Base-by-base conservation (phyloP, 1,140 invertebrate genomes). In the Diabrotica undecimpunctata region DNA sequence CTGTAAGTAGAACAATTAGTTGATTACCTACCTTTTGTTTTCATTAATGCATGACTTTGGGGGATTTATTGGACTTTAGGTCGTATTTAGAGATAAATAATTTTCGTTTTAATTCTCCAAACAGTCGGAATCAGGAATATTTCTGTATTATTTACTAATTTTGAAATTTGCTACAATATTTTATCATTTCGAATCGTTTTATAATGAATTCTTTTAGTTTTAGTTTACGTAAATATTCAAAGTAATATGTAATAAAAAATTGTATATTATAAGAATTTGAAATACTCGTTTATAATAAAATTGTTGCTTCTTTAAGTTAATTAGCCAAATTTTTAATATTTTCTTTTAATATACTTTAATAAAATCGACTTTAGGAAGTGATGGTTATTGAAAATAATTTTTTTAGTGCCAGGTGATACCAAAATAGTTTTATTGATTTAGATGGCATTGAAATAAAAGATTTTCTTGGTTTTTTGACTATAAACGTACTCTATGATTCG, bases 1-100 rank as follows among this genome's bases (percentile, higher is more conserved):
- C 50, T 62, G 52, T 62, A 62, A 62, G 52, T 54, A 53, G 25
- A 54, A 54, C 12, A 13, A n/a, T 12, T 13, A 8, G 9, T 25
- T 10, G 12, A 13, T 8, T 54, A 13, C n/a, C 8, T 6, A 46
- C n/a, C n/a, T 46, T 46, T 46, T 46, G 41, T 46, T 46, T 46
- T 54, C 13, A 12, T n/a, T 13, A 12, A 10, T 13, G 14, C 53
- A 54, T 12, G 53, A 54, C 8, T 54, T 13, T 8, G 8, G 53
- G 53, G 53, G 12, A 12, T 9, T 9, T 51, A 51, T 51, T 51
- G 12, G 9, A 12, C 9, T 51, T 10, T 10, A 5, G 0, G 46
- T 2, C 12, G 12, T 51, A 10, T 51, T 51, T 10, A 10, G 9
- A 25, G 25, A 25, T 25, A 25, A 25, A 25, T 25, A 25, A 25